Evolutionary conservation across 2,113 vertebrate species (phyloP).

Genomic region (Climacteris rufus): DNA sequence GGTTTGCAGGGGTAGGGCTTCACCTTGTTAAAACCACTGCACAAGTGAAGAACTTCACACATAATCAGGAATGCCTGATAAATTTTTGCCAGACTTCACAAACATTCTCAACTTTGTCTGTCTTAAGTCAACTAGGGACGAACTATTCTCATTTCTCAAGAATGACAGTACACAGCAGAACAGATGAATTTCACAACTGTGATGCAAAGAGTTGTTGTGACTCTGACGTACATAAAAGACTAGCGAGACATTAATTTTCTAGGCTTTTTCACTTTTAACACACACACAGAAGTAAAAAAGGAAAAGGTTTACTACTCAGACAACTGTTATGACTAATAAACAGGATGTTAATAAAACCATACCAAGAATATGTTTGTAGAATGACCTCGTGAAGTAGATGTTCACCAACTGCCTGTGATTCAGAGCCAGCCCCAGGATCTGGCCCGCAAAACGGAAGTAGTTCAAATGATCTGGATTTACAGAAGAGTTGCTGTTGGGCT

Average conservation of each 20-base stretch:
- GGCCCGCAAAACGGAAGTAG: conserved; percentile 94
- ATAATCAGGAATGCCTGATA: background rate
- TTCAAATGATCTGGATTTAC: conserved; percentile 98
- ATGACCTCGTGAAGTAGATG: conserved; percentile 98
- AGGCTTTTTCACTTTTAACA: background rate
- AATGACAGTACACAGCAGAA: background rate
- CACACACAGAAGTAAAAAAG: background rate
- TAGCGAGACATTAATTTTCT: background rate
- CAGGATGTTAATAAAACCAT: conserved; percentile 11
- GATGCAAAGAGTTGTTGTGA: background rate
- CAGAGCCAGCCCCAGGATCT: conserved; percentile 92
- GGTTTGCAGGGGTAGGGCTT: background rate
- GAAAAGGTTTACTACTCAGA: background rate
- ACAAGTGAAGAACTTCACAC: background rate
- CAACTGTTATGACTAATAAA: background rate
- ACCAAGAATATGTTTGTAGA: conserved; percentile 99
- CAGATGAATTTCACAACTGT: background rate
- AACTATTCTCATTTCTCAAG: background rate
- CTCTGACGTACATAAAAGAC: background rate
- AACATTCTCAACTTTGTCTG: background rate
- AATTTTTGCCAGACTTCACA: background rate
- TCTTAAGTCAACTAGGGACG: background rate
- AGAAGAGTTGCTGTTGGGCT: conserved; percentile 97
- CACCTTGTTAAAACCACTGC: background rate
- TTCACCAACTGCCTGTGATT: conserved; percentile 96